Conservation (phyloP, 2,113 vertebrate species). For the Eudyptes chrysolophus region DNA sequence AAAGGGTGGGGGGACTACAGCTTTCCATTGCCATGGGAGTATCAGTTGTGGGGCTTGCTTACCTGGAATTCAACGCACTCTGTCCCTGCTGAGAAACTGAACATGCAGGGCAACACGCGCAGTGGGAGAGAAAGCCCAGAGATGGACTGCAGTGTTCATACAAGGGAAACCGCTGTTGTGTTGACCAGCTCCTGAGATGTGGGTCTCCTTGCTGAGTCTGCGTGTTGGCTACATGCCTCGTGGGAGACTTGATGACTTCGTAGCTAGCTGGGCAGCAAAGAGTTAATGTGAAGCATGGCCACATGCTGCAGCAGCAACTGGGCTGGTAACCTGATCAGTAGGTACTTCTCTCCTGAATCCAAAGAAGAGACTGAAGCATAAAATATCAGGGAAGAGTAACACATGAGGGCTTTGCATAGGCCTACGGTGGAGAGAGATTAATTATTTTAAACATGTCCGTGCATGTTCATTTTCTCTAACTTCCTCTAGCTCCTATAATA, state of each 20-base stretch:
- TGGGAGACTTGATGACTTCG: not conserved
- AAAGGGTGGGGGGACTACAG: not conserved
- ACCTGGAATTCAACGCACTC: rapidly evolving
- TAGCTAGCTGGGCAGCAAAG: not conserved
- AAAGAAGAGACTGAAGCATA: not conserved
- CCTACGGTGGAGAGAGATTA: not conserved
- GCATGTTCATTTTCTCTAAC: not conserved
- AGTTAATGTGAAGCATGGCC: not conserved
- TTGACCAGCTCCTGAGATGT: not conserved
- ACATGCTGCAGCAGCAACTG: not conserved
- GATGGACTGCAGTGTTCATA: not conserved
- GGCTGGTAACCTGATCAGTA: not conserved
- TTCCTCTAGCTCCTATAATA: not conserved
- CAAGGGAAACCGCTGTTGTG: not conserved
- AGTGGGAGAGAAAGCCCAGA: not conserved
- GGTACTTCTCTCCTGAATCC: not conserved
- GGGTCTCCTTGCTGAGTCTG: not conserved
- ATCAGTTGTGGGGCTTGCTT: not conserved
- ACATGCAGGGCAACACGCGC: rapidly evolving
- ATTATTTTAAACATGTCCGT: not conserved
- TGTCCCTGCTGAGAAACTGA: not conserved
- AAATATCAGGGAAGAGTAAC: not conserved
- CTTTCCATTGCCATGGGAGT: not conserved
- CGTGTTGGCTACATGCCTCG: rapidly evolving
- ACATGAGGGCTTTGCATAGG: not conserved